Percentiles rank a stretch among this genome's conserved stretches.
phyloP scores from a whole-genome alignment of 1,140 invertebrate genomes.

The Drosophila mayri region DNA sequence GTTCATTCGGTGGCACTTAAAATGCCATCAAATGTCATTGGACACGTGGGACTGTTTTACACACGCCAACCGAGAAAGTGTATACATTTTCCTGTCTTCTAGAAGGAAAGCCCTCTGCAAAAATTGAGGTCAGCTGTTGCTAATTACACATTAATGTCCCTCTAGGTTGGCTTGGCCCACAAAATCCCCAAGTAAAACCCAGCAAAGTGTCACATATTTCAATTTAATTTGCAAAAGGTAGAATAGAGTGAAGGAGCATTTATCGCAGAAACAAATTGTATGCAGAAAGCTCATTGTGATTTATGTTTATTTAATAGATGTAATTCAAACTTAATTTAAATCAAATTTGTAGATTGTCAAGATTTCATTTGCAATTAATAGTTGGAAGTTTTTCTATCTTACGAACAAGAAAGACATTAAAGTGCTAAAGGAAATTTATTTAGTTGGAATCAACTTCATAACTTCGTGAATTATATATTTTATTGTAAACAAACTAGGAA shows the following conservation, averaged over 20 bases:
- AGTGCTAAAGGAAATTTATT: background rate
- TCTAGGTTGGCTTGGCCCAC: background rate
- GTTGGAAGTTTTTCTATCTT: background rate
- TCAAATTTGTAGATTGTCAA: background rate
- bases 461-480: no score
- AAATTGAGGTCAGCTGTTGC: slow-evolving; percentile 47
- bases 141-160: slow-evolving; percentile 66
- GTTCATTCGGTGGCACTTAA: slow-evolving; percentile 67
- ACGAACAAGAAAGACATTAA: background rate
- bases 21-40: slow-evolving; percentile 75
- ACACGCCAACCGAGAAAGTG: slow-evolving; percentile 17
- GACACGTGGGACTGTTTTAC: slow-evolving; percentile 56
- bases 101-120: slow-evolving; percentile 13
- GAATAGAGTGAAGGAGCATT: background rate
- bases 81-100: slow-evolving; percentile 15
- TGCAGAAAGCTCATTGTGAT: slow-evolving; percentile 12
- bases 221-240: slow-evolving; percentile 33
- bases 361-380: background rate
- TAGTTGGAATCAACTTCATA: background rate
- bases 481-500: no score
- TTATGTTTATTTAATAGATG: slow-evolving; percentile 9
- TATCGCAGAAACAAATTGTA: slow-evolving; percentile 4
- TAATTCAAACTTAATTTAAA: slow-evolving; percentile 2
- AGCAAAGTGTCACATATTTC: slow-evolving; percentile 16
- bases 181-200: slow-evolving; percentile 12